These are phyloP conservation scores for Piliocolobus tephrosceles DNA, from an alignment of 2,113 vertebrate genomes.

Conservation along the genomic window DNA sequence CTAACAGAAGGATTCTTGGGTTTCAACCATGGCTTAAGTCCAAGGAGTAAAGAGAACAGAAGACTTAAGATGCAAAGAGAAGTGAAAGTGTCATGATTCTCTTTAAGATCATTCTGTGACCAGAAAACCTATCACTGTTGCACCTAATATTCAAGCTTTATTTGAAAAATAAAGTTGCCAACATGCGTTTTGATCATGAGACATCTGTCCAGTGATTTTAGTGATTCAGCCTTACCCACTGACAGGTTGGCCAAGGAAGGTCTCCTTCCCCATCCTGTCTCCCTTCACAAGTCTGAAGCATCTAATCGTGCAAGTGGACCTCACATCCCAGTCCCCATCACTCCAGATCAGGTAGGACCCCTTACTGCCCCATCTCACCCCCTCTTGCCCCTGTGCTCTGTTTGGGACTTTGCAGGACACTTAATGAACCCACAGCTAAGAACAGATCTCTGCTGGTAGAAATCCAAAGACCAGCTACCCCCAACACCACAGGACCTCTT, in stretches of 20 bases:
- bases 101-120: background rate
- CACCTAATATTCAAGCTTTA: background rate
- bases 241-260: too few relatives aligned
- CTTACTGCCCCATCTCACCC: background rate
- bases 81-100: background rate
- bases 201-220: background rate
- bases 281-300: background rate
- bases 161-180: background rate
- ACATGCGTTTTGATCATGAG: background rate
- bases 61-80: background rate
- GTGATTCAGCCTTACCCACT: background rate
- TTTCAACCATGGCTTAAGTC: background rate
- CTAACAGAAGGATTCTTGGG: background rate
- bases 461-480: background rate
- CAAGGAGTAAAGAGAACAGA: too few relatives aligned
- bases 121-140: background rate
- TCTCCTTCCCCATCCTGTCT: background rate
- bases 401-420: background rate
- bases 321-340: background rate
- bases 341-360: background rate
- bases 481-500: background rate
- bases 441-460: background rate
- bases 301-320: background rate
- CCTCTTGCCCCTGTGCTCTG: background rate
- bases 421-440: background rate